Percentiles rank a stretch among this genome's conserved stretches.
Conservation (phyloP, 2,888 invertebrate genomes). For the Epinotia brunnichana region DNA sequence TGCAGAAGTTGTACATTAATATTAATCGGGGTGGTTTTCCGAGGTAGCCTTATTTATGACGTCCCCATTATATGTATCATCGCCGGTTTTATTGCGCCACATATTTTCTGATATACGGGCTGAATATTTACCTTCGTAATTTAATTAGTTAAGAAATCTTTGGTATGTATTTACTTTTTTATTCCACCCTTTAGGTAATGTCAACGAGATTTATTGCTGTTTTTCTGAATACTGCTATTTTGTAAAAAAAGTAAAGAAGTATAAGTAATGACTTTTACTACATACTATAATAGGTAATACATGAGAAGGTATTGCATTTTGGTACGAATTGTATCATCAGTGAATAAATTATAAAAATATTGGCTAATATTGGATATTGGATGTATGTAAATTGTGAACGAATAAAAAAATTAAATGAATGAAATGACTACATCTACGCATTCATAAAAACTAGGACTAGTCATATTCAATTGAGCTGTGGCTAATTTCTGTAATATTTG, state of each 20-base stretch:
- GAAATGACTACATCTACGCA: too few species aligned
- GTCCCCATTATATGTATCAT: slow-evolving; percentile 38
- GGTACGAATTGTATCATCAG: too few species aligned
- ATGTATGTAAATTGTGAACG: too few species aligned
- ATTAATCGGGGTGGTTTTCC: slow-evolving; percentile 40
- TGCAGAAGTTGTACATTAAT: slow-evolving; percentile 32
- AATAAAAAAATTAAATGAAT: too few species aligned
- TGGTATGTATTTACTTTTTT: not conserved
- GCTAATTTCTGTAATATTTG: not conserved
- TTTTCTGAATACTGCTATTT: not conserved
- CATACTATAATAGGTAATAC: too few species aligned
- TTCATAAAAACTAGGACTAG: too few species aligned
- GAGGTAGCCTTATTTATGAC: slow-evolving; percentile 38
- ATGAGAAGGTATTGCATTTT: not conserved
- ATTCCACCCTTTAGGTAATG: slow-evolving; percentile 10
- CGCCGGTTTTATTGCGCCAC: slow-evolving; percentile 36
- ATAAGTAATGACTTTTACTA: too few species aligned
- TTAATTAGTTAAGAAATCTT: slow-evolving; percentile 36
- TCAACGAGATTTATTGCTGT: slow-evolving; percentile 1
- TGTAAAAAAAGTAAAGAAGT: too few species aligned
- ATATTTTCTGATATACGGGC: slow-evolving; percentile 41
- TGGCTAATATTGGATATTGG: too few species aligned
- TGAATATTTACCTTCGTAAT: slow-evolving; percentile 42
- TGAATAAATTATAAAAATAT: too few species aligned
- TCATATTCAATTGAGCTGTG: not conserved